phyloP scores from a whole-genome alignment of 2,113 vertebrate genomes.

The Apteryx owenii region DNA sequence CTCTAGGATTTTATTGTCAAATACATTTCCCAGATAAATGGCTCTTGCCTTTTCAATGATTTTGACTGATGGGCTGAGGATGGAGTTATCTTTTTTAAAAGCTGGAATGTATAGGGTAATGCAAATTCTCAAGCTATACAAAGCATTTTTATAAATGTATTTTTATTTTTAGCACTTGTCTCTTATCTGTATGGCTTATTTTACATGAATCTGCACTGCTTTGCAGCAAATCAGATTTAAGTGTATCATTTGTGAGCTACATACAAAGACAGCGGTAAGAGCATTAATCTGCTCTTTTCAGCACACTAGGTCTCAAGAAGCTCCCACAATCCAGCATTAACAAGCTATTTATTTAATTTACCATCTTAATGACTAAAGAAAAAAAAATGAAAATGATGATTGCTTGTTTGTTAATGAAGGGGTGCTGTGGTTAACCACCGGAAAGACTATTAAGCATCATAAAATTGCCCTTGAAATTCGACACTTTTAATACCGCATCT shows the following conservation, averaged over 20 bases:
- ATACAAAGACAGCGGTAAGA: background rate
- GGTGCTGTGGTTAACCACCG: constrained; percentile 59
- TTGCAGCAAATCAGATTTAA: constrained; percentile 57
- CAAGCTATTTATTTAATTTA: constrained; percentile 71
- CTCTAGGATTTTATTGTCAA: constrained; percentile 51
- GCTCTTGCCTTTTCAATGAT: constrained; percentile 33
- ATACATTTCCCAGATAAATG: constrained; percentile 34
- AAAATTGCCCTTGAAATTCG: constrained; percentile 70
- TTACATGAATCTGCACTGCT: constrained; percentile 25
- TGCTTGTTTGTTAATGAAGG: constrained; percentile 72
- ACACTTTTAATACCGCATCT: constrained; percentile 40
- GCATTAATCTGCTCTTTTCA: constrained; percentile 63
- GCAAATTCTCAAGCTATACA: constrained; percentile 9
- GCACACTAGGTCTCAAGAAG: constrained; percentile 45
- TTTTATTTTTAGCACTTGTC: constrained; percentile 46
- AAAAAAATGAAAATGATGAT: constrained; percentile 35
- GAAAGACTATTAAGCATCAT: constrained; percentile 63
- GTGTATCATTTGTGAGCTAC: constrained; percentile 23
- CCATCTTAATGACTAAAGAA: constrained; percentile 53
- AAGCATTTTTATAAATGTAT: constrained; percentile 17
- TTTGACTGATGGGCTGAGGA: background rate
- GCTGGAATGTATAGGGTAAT: background rate
- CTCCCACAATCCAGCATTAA: constrained; percentile 45
- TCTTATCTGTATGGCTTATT: constrained; percentile 40
- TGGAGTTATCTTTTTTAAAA: constrained; percentile 6